phyloP scores from a whole-genome alignment of 2,113 vertebrate species.

The Trogon surrucura region DNA sequence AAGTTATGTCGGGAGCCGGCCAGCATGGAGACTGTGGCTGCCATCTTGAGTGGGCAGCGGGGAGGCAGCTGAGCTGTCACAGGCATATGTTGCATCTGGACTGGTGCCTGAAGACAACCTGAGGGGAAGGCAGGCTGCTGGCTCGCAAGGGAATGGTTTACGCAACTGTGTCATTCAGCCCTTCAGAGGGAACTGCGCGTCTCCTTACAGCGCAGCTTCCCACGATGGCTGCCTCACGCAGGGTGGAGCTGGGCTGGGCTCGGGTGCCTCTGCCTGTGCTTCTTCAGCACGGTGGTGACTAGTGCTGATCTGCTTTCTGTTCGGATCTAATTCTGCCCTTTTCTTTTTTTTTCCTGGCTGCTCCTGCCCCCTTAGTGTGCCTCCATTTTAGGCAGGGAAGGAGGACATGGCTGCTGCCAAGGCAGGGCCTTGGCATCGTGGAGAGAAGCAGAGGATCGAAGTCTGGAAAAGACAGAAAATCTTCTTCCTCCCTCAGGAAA shows the following conservation, averaged over 20 bases:
- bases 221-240: background rate
- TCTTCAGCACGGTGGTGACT: background rate
- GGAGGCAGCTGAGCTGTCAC: background rate
- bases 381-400: background rate
- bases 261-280: background rate
- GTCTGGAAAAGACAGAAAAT: background rate
- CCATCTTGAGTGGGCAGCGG: background rate
- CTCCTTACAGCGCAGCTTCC: background rate
- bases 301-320: background rate
- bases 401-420: background rate
- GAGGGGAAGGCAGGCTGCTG: background rate
- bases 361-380: background rate
- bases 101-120: background rate
- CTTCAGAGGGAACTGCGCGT: fast-evolving
- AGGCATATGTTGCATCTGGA: background rate
- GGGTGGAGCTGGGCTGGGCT: background rate
- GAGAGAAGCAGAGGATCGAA: background rate
- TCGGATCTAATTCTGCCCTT: background rate
- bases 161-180: background rate
- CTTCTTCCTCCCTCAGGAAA: background rate
- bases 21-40: background rate
- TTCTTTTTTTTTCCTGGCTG: background rate
- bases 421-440: background rate
- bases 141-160: background rate
- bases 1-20: background rate